Percentiles rank a stretch among this genome's conserved stretches.
phyloP scores from a whole-genome alignment of 2,113 vertebrate genomes.

The Rhineura floridana region DNA sequence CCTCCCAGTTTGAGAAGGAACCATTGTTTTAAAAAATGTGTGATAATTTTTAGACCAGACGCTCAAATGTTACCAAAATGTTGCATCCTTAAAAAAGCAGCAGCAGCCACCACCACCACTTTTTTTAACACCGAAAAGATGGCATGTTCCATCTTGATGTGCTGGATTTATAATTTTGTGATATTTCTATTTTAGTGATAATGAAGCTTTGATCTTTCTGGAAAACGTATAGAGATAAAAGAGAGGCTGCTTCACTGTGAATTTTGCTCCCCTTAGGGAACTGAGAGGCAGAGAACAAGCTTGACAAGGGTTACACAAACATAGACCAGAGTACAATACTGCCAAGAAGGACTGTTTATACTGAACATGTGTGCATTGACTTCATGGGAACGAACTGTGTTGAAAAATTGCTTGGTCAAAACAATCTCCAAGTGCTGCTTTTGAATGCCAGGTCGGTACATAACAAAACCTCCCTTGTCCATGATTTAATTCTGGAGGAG shows the following conservation, averaged over 20 bases:
- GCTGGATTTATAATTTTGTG: slow-evolving; percentile 51
- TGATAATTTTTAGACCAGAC: slow-evolving; percentile 29
- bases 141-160: slow-evolving; percentile 35
- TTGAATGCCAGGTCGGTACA: too few species aligned
- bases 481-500: too few species aligned
- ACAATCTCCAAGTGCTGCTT: too few species aligned
- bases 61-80: slow-evolving; percentile 59
- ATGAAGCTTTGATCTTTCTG: slow-evolving; percentile 60
- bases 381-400: slow-evolving; percentile 31
- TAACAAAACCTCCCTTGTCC: too few species aligned
- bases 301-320: slow-evolving; percentile 34
- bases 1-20: too few species aligned
- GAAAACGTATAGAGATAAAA: slow-evolving; percentile 47
- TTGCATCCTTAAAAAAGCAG: slow-evolving; percentile 44
- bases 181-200: slow-evolving; percentile 63
- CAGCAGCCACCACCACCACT: too few species aligned
- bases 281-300: slow-evolving; percentile 16
- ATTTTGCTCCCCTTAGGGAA: slow-evolving; percentile 40
- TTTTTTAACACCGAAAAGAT: slow-evolving; percentile 28
- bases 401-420: slow-evolving; percentile 3
- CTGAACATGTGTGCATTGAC: slow-evolving; percentile 17
- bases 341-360: slow-evolving; percentile 28
- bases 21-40: neutral
- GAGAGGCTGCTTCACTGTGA: slow-evolving; percentile 18
- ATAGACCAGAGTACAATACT: slow-evolving; percentile 26